Evolutionary conservation across 2,888 invertebrate species (phyloP).

Genomic region (Argyresthia goedartella): DNA sequence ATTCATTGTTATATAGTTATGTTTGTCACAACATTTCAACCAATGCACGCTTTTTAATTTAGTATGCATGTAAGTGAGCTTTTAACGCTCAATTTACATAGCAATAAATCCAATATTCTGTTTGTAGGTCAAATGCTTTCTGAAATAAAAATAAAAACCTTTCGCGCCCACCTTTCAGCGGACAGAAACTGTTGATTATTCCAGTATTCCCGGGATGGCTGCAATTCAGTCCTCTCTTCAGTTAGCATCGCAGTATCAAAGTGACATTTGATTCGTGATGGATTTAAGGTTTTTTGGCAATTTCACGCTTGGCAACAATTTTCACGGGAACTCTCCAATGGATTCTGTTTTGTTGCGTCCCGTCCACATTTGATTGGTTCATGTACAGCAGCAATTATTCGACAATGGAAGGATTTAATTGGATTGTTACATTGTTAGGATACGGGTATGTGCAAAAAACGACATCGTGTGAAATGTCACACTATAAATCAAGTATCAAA

Average conservation of each 20-base stretch:
- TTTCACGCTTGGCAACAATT: slow-evolving; percentile 44
- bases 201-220: slow-evolving; percentile 49
- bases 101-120: no score
- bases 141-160: no score
- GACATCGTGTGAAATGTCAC: not conserved
- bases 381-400: no score
- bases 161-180: slow-evolving; percentile 6
- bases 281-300: slow-evolving; percentile 58
- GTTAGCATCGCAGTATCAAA: slow-evolving; percentile 64
- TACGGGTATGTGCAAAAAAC: not conserved
- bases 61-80: no score
- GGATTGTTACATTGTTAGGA: not conserved
- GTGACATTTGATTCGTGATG: slow-evolving; percentile 68
- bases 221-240: slow-evolving; percentile 55
- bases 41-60: no score
- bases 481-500: not conserved
- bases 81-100: no score
- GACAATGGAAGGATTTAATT: not conserved
- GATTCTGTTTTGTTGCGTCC: slow-evolving; percentile 9
- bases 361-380: no score
- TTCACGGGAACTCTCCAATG: slow-evolving; percentile 34
- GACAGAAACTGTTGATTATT: slow-evolving; percentile 48
- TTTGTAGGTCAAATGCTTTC: no score
- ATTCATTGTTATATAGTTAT: no score
- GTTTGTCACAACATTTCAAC: slow-evolving; percentile 6